Conservation (phyloP, 1,140 invertebrate species). For the Nasonia giraulti region DNA sequence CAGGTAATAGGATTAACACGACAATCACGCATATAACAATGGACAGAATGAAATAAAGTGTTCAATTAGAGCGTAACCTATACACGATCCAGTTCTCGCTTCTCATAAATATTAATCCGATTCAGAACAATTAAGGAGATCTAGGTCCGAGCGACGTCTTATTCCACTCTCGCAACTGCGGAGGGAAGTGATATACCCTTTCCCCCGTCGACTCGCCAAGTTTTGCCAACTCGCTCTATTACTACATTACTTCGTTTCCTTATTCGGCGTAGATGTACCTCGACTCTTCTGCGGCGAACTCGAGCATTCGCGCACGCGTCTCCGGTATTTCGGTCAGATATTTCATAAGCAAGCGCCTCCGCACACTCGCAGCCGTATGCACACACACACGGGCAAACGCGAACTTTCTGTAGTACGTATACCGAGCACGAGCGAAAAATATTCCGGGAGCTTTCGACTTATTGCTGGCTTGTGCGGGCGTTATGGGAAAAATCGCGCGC, state of each 20-base stretch:
- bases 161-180: not conserved
- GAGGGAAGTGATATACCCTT: slow-evolving; percentile 5
- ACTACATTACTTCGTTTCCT: slow-evolving; percentile 37
- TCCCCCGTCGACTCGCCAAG: not conserved
- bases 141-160: not conserved
- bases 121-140: slow-evolving; percentile 18
- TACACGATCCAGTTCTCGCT: not conserved
- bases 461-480: not conserved
- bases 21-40: too few relatives aligned
- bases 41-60: not conserved
- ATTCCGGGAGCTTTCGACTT: not conserved
- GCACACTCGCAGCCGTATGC: not conserved
- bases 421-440: not conserved
- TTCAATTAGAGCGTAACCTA: not conserved
- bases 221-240: slow-evolving; percentile 33
- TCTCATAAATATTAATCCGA: slow-evolving; percentile 26
- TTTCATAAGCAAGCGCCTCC: slow-evolving; percentile 55
- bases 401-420: not conserved
- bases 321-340: slow-evolving; percentile 61
- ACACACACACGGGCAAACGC: not conserved
- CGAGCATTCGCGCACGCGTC: not conserved
- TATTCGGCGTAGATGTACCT: not conserved
- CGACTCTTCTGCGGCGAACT: not conserved
- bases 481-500: too few relatives aligned
- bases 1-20: too few relatives aligned